Evolutionary conservation across 1,140 invertebrate genomes (phyloP), one percentile per base, ranked within the genome.

Genomic region (Lasaia peninsularis): DNA sequence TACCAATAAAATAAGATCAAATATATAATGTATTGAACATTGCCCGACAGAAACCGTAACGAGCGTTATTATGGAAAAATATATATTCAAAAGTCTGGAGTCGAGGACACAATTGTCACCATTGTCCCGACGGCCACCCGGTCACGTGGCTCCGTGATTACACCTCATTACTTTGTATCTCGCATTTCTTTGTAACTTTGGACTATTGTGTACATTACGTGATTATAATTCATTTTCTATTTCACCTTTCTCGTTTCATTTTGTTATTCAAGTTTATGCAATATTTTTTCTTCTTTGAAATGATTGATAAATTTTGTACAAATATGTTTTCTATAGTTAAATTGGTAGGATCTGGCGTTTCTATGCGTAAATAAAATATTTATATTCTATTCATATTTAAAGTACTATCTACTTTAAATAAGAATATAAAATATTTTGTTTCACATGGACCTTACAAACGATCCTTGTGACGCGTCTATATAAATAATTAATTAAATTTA

Each of bases 1-100:
- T 44, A 44, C 10, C 18, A 44, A 44, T 18, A 44, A 44, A 18
- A 44, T n/a, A 18, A 44, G 40, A 44, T 18, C 40, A 20, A 48
- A 40, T 10, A 48, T 21, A 48, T 21, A 48, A 48, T 24, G 21
- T 48, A 48, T 48, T 48, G 16, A 48, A 48, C 20, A 48, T 48
- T 48, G 21, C 18, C 44, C 2, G 6, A 20, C 18, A 21, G 44
- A 48, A 48, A 48, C n/a, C 11, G 37, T 40, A 20, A 18, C n/a
- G 18, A 48, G 20, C 44, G 20, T 20, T 20, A 12, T 48, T 44
- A 44, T 21, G 18, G 16, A 48, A 48, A 48, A 21, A 48, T n/a
- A 24, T 48, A 24, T 48, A 48, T 48, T 48, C 44, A 48, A 48
- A 44, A 21, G 44, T 48, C 44, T 48, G 1, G 44, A 24, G 44